Conservation (phyloP, 2,113 vertebrate genomes). For the Anolis sagrei region DNA sequence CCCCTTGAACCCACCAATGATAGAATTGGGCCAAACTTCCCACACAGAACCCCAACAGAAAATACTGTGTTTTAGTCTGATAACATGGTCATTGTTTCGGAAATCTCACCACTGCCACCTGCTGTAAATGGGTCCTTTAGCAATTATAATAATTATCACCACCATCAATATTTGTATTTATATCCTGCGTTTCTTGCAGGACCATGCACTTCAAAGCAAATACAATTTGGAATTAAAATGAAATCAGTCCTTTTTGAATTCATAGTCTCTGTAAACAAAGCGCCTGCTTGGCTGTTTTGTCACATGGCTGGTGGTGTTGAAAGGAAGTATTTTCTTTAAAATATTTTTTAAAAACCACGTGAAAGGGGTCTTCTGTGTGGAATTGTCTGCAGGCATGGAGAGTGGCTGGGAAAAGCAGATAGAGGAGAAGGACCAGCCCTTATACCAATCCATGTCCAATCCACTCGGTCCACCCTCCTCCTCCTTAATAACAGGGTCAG, state of each 20-base stretch:
- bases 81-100: not conserved
- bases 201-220: too few relatives aligned
- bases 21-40: too few relatives aligned
- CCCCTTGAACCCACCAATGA: too few relatives aligned
- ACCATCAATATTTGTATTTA: not conserved
- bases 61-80: too few relatives aligned
- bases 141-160: not conserved
- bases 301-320: not conserved
- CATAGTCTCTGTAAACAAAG: not conserved
- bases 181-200: not conserved
- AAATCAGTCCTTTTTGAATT: too few relatives aligned
- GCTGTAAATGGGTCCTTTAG: not conserved
- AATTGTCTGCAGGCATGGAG: not conserved
- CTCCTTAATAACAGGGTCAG: not conserved
- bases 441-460: too few relatives aligned
- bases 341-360: too few relatives aligned
- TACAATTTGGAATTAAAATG: too few relatives aligned
- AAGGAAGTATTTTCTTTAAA: not conserved
- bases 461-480: not conserved
- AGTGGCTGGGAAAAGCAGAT: not conserved
- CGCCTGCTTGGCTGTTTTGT: not conserved
- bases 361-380: too few relatives aligned
- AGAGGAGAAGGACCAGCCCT: not conserved
- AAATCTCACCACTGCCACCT: not conserved
- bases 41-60: too few relatives aligned